Conservation (phyloP, 2,113 vertebrate species). For the Phylloscopus whistleri region DNA sequence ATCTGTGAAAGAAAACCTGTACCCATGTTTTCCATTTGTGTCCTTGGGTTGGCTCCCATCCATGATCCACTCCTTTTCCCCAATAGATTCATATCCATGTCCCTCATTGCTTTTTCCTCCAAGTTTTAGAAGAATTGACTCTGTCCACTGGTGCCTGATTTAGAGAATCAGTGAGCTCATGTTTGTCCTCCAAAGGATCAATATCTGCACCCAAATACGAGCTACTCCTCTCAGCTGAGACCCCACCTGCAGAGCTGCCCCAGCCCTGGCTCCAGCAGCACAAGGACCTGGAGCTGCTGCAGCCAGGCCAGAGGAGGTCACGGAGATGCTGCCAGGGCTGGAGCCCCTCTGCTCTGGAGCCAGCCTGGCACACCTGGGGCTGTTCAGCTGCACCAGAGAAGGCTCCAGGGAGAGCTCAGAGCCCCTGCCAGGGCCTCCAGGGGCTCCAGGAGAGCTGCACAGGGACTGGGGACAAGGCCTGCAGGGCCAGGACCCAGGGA, state of each 20-base stretch:
- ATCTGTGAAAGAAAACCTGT: neutral
- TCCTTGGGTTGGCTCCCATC: neutral
- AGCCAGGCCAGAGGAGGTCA: neutral
- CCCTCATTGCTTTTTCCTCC: neutral
- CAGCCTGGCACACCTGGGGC: neutral
- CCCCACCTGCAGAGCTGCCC: neutral
- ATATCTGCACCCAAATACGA: neutral
- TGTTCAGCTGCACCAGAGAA: neutral
- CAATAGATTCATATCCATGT: accelerated
- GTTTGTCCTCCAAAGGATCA: neutral
- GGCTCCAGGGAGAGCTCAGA: neutral
- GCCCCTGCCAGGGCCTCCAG: neutral
- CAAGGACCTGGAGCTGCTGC: neutral
- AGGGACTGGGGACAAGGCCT: neutral
- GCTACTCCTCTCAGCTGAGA: neutral
- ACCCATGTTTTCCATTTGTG: neutral
- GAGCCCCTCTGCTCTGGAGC: neutral
- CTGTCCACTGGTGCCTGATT: neutral
- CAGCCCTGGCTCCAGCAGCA: no score
- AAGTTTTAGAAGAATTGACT: neutral
- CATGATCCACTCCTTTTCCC: neutral
- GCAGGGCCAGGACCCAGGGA: neutral
- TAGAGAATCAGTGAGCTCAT: neutral
- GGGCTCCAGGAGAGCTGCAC: neutral
- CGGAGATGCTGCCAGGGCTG: neutral